Base-by-base conservation (phyloP, 2,797 vertebrate genomes). In the Malacoctenus gilli region DNA sequence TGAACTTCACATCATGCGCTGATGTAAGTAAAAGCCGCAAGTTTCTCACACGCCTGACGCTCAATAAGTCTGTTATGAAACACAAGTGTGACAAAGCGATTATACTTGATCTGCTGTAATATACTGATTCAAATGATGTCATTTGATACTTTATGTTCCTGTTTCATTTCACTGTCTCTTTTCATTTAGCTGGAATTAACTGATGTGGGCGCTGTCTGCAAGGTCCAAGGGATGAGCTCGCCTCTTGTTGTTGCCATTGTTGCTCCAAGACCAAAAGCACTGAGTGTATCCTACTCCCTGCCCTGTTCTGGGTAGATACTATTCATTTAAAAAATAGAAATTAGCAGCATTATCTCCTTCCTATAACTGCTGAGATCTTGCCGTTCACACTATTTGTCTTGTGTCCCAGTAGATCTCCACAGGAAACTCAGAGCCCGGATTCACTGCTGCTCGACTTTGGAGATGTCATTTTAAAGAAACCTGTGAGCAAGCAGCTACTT, bases 401-500 rank as follows among this genome's bases (percentile, higher is more conserved):
- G n/a, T n/a, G n/a, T n/a, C n/a, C n/a, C n/a, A n/a, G n/a, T n/a
- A 94, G 94, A 41, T 37, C 58, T 31, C 37, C 46, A 4, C 39
- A 49, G 46, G 60, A 42, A 8, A 51, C 74, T 1, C 59, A 57
- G 22, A 71, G 19, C n/a, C 30, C 18, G 0, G 31, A 73, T 25
- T 48, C 74, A 1, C 79, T 91, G 58, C 50, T 72, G 5, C 73
- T 98, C 50, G 91, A 98, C 77, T 98, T 99, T 8, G 94, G 94
- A 57, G 70, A 89, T 3, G 81, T 95, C 8, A 43, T 87, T 0
- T 72, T 95, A 74, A 86, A 81, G 44, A 91, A 59, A 25, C 5
- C 68, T 0, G 72, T 93, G 11, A 91, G 72, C 1, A 87, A 80
- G 49, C 92, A 90, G 62, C 73, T 99, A 1, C 2, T 92, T 37